Conservation (phyloP, 2,888 invertebrate species). For the Mimas tiliae region DNA sequence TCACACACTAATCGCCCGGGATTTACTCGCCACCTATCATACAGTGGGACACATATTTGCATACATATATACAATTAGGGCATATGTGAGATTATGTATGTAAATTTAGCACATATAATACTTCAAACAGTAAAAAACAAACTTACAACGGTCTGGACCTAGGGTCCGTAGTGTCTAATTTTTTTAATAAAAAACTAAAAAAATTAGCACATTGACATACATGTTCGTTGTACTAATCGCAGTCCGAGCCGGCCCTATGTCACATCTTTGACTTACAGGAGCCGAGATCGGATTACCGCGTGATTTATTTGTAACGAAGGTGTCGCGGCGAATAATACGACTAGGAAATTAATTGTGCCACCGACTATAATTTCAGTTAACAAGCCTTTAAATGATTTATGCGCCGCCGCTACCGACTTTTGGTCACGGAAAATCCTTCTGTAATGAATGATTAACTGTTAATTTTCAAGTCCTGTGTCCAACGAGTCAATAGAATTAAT, state of each 20-base stretch:
- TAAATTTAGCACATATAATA: too few species aligned
- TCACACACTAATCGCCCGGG: too few species aligned
- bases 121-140: too few species aligned
- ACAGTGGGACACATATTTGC: too few species aligned
- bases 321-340: slow-evolving; percentile 52
- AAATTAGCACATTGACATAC: not conserved
- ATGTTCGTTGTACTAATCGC: slow-evolving; percentile 28
- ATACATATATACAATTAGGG: too few species aligned
- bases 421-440: slow-evolving; percentile 26
- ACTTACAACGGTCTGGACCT: too few species aligned
- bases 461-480: slow-evolving; percentile 16
- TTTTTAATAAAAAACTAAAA: too few species aligned
- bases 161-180: too few species aligned
- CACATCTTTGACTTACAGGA: slow-evolving; percentile 45
- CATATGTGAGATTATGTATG: too few species aligned
- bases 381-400: slow-evolving; percentile 45
- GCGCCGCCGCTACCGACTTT: slow-evolving; percentile 28
- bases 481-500: not conserved
- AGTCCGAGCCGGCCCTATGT: slow-evolving; percentile 36
- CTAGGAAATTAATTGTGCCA: slow-evolving; percentile 61
- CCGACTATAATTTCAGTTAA: slow-evolving; percentile 59
- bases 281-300: slow-evolving; percentile 58
- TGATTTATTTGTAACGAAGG: slow-evolving; percentile 63
- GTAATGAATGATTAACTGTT: slow-evolving; percentile 9
- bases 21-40: too few species aligned